A percentile compares a stretch with the other conserved stretches of the same genome.
Conservation (phyloP, 2,888 invertebrate genomes). For the Agrotis puta region DNA sequence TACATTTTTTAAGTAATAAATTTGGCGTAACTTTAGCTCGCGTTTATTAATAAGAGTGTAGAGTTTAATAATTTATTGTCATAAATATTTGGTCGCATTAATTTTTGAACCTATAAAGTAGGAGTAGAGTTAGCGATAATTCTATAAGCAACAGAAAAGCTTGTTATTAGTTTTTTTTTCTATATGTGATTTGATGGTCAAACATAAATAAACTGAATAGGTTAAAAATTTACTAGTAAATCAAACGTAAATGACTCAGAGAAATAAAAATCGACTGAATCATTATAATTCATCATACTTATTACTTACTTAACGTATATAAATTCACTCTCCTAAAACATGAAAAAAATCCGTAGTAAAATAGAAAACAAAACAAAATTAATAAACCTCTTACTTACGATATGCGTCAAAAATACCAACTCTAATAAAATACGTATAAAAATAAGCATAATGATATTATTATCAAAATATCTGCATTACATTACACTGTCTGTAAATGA, state of each 20-base stretch:
- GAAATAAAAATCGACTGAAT: not conserved
- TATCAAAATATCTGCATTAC: constrained; percentile 54
- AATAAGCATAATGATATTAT: constrained; percentile 18
- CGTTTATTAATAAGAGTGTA: no score
- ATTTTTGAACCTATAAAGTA: constrained; percentile 44
- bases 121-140: constrained; percentile 19
- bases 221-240: not conserved
- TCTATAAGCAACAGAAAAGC: constrained; percentile 7
- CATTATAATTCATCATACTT: not conserved
- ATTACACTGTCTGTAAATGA: constrained; percentile 61
- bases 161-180: not conserved
- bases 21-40: no score
- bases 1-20: no score
- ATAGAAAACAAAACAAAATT: not conserved
- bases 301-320: not conserved
- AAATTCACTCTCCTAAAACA: not conserved
- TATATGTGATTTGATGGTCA: not conserved
- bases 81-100: constrained; percentile 59
- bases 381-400: constrained; percentile 21
- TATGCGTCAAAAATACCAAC: constrained; percentile 32
- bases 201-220: constrained; percentile 10
- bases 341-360: not conserved
- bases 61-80: constrained; percentile 64
- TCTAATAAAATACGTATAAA: constrained; percentile 23
- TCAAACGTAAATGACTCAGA: not conserved